Evolutionary conservation across 2,113 vertebrate species (phyloP), one percentile per base, ranked within the genome.

Genomic region (Morone chrysops): DNA sequence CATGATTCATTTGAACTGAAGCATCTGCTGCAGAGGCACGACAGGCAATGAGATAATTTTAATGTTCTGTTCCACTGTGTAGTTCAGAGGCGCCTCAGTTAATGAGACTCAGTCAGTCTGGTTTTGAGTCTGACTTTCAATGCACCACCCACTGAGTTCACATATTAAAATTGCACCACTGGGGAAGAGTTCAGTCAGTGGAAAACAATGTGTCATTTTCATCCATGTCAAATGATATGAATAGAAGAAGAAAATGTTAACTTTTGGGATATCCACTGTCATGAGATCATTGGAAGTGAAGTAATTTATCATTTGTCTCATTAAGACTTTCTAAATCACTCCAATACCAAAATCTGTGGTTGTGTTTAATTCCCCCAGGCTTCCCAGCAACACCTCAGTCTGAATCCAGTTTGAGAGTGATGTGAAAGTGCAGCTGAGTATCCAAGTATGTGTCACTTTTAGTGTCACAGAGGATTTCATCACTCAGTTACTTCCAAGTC

Each of bases 71-170:
- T 82, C 70, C 77, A 38, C 61, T 53, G 40, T 40, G 67, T 74
- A 50, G 82, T 83, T 87, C 80, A 81, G 74, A 87, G 76, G 68
- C 48, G 18, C 57, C 76, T 66, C 50, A 54, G 25, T 71, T 81
- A 88, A 88, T 86, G 72, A 90, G 75, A 70, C 25, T 84, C 85
- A 78, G 78, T 75, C 68, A 81, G 75, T 87, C 81, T 73, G 74
- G 68, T 69, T 85, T 67, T 70, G 59, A 75, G 75, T 63, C 80
- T 82, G 84, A 74, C 72, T 84, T 84, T 89, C 69, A 84, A 84
- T 86, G 53, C 68, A 59, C 67, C 78, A 81, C 81, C 84, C 71
- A 89, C 81, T 43, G 77, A 66, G 81, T 78, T 81, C 50, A 77
- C 41, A 80, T 79, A 74, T 68, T 86, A 66, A 84, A 80, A 89